A percentile compares a stretch with the other conserved stretches of the same genome.
phyloP scores from a whole-genome alignment of 2,888 invertebrate species.

The Cylloceria caligata region DNA sequence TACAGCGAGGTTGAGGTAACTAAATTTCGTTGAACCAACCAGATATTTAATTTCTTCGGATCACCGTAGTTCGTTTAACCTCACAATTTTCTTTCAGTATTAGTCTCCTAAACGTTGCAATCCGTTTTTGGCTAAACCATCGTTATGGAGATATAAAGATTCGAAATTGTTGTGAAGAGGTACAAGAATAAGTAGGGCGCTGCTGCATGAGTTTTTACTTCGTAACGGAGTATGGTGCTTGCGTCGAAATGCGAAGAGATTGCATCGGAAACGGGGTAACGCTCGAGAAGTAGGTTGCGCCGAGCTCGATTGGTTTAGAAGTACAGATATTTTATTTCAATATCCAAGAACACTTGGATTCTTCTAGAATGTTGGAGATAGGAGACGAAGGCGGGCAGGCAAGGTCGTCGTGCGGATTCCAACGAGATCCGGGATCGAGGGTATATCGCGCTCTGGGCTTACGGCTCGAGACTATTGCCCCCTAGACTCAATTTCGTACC shows the following conservation, averaged over 20 bases:
- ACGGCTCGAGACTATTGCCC: conserved; percentile 60
- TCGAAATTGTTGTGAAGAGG: not conserved
- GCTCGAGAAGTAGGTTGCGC: not conserved
- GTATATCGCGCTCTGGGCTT: conserved; percentile 49
- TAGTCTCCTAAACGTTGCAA: not conserved
- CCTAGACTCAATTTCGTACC: conserved; percentile 67
- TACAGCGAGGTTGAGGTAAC: too few relatives aligned
- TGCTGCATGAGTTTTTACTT: too few relatives aligned
- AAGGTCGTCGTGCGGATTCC: conserved; percentile 13
- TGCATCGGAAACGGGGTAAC: not conserved
- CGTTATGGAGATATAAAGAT: not conserved
- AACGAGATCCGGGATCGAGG: not conserved
- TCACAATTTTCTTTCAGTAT: too few relatives aligned
- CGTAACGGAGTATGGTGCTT: too few relatives aligned
- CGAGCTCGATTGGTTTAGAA: conserved; percentile 50
- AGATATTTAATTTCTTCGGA: too few relatives aligned
- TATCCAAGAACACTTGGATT: conserved; percentile 55
- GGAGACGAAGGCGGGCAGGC: conserved; percentile 11
- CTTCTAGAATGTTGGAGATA: conserved; percentile 40
- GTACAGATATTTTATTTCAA: conserved; percentile 64
- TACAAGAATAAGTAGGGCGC: not conserved
- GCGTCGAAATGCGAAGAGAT: not conserved
- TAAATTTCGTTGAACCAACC: too few relatives aligned
- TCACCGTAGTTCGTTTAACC: too few relatives aligned
- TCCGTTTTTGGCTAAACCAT: not conserved